Evolutionary conservation across 2,888 invertebrate genomes (phyloP), one percentile per base, ranked within the genome.

Genomic region (Andrena fulva): DNA sequence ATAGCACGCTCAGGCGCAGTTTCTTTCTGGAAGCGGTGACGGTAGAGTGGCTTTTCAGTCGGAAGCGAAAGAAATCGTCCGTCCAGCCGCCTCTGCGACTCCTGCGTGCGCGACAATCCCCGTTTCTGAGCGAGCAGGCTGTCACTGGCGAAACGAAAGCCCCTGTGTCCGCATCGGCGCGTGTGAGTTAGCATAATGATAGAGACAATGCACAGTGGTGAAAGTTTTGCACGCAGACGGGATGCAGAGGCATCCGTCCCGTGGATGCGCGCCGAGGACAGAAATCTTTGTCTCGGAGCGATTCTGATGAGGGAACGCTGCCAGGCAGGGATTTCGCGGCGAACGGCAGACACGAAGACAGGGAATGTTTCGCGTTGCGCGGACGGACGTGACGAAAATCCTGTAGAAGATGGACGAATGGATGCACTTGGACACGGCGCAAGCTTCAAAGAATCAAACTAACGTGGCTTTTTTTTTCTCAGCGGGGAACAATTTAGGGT

Each of bases 171-270:
- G 69, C 69, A 70, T 31, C 54, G 75, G 42, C 67, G 77, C 74
- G 72, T 77, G 79, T 62, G 69, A 82, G 88, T 73, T 60, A 68
- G 82, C 82, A 81, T 84, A 87, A 89, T 86, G 86, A 88, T 78
- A 83, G 80, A 87, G 85, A 90, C 87, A 90, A 90, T 90, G 85
- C 84, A 77, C 75, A 77, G 74, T 76, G 90, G 90, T 90, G 90
- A 89, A 90, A 90, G 90, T 90, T 87, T 60, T 79, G 70, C 85
- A 70, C 80, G 85, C 85, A 77, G 63, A 59, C 71, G 48, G 70
- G 83, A 82, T 80, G 64, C 50, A 56, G 52, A 75, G 64, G 75
- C 75, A 83, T 85, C 80, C 80, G 74, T 77, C 74, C 70, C 71
- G 72, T 59, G 62, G 69, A 77, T 75, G 79, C 73, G 74, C 31